Evolutionary conservation across 2,113 vertebrate species (phyloP).

Genomic region (Cyanoramphus novaezelandiae): DNA sequence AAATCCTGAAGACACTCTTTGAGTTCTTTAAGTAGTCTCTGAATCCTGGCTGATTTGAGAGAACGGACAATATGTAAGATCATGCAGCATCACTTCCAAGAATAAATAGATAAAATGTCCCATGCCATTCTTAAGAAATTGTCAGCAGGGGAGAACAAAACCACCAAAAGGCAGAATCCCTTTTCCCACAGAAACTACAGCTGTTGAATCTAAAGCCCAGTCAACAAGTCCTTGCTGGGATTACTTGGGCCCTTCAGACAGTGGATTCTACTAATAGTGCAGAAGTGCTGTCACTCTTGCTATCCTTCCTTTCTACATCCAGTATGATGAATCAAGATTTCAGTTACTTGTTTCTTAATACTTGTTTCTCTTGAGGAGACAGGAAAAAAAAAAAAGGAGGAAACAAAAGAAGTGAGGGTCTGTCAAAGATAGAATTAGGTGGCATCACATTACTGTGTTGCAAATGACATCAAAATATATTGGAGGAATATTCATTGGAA

Average conservation of each 20-base stretch:
- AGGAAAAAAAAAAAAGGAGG: not conserved
- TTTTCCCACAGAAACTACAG: not conserved
- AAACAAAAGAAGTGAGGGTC: not conserved
- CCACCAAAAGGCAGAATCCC: not conserved
- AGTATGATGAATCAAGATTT: not conserved
- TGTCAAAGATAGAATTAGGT: not conserved
- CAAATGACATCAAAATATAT: not conserved
- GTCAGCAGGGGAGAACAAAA: not conserved
- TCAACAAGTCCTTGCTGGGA: not conserved
- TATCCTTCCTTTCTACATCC: not conserved
- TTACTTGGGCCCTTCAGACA: not conserved
- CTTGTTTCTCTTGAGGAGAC: not conserved
- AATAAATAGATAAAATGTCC: not conserved
- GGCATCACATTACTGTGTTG: not conserved
- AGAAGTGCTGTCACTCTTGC: not conserved
- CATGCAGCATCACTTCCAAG: not conserved
- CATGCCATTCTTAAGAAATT: not conserved
- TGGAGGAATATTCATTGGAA: not conserved
- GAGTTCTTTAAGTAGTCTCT: not conserved
- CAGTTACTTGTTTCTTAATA: not conserved
- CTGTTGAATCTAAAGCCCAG: not conserved
- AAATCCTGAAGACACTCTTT: not conserved
- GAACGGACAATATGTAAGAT: not conserved
- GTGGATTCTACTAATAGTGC: not conserved
- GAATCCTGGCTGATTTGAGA: not conserved